Base-by-base conservation (phyloP, 53 echinoderm and acorn worm genomes). In the Patiria pectinifera region DNA sequence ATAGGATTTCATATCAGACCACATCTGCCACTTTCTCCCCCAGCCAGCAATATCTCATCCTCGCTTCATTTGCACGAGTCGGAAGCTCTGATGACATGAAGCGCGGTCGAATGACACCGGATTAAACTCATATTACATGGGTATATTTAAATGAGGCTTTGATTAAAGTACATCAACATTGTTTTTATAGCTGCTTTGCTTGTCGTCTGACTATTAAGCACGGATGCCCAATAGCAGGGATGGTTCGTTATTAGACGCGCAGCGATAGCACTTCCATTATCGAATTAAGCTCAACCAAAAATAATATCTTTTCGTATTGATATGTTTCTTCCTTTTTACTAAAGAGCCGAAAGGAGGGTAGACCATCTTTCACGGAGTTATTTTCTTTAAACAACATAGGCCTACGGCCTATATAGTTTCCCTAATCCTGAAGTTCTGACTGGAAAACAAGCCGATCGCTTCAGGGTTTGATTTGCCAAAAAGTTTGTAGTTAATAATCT, bases 101-200 rank as follows among this genome's bases (percentile, higher is more conserved):
- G 12, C 63, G 63, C 69, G 69, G 44, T 85, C 85, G 69, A 45
- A 85, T 85, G 85, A 85, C 85, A 85, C 21, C 85, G 11, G 85
- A 85, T 85, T 85, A 86, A 86, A 74, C 86, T 86, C 86, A 75
- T 53, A 86, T 86, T 86, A 86, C 86, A 75, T 22, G 45, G 85
- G 85, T 48, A 86, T 35, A 35, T 71, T 86, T 69, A 24, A 85
- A 86, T 48, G 75, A 86, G 24, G 48, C 48, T 53, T 71, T 48
- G 74, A 86, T 86, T 74, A 86, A 48, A 48, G 85, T 63, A 69
- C 85, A 85, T 66, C 62, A 62, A 74, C 74, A 24, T 74, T 66
- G 66, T 66, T 66, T 11, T 66, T 66, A 11, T 66, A 66, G 66
- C 66, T 66, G 66, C 66, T 8, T 53, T 53, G 19, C 66, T 66